A percentile compares a stretch with the other conserved stretches of the same genome.
Evolutionary conservation across 2,888 invertebrate species (phyloP).

Genomic region (Sphinx pinastri): DNA sequence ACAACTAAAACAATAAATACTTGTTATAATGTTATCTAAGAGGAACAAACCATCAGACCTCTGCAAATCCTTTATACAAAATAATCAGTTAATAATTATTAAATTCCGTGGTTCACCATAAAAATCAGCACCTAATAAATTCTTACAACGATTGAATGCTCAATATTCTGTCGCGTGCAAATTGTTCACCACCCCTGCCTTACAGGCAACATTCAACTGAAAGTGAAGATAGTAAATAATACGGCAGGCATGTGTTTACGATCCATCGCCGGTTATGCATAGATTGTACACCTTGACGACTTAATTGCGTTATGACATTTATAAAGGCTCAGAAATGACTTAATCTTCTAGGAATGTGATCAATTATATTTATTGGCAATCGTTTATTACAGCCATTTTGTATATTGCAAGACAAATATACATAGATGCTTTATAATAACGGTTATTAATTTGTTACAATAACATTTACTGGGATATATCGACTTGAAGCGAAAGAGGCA

Average conservation of each 20-base stretch:
- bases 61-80: no score
- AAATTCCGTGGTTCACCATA: no score
- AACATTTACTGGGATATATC: neutral
- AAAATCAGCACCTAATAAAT: no score
- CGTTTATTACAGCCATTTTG: neutral
- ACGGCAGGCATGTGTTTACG: neutral
- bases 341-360: conserved; percentile 5
- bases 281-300: conserved; percentile 11
- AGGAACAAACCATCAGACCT: no score
- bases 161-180: neutral
- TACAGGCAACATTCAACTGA: conserved; percentile 42
- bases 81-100: no score
- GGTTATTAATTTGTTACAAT: conserved; percentile 3
- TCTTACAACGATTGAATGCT: neutral
- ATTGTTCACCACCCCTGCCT: neutral
- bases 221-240: conserved; percentile 35
- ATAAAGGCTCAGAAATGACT: conserved; percentile 1
- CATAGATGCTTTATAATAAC: neutral
- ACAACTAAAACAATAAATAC: no score
- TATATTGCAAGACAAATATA: neutral
- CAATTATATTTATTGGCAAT: neutral
- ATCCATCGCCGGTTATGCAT: neutral
- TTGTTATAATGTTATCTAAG: no score
- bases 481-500: neutral
- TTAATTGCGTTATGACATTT: conserved; percentile 22